phyloP scores from a whole-genome alignment of 1,140 invertebrate genomes.

The Druon quercuslanigerum region DNA sequence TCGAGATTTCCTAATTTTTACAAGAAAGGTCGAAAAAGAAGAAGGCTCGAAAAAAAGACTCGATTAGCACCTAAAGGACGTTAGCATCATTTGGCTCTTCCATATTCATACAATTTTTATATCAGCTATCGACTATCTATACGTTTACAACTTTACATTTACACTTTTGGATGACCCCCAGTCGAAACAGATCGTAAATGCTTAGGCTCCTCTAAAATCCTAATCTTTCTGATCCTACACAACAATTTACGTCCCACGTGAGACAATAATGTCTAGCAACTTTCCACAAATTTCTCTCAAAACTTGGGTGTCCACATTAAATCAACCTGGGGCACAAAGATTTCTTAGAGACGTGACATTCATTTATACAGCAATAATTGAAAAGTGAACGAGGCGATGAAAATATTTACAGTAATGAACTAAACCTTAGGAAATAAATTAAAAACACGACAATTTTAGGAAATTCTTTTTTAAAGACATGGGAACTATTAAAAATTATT shows the following conservation, averaged over 20 bases:
- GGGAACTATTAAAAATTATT: too few species aligned
- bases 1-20: slow-evolving; percentile 66
- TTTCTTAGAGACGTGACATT: background rate
- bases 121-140: slow-evolving; percentile 1
- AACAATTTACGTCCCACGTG: slow-evolving; percentile 28
- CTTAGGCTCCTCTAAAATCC: background rate
- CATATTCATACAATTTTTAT: background rate
- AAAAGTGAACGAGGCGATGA: background rate
- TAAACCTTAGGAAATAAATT: too few species aligned
- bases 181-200: slow-evolving; percentile 19
- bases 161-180: slow-evolving; percentile 20
- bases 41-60: slow-evolving; percentile 52
- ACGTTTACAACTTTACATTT: background rate
- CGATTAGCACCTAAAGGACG: slow-evolving; percentile 57
- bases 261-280: slow-evolving; percentile 4
- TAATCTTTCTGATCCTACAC: slow-evolving; percentile 5
- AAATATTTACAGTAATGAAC: background rate
- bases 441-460: too few species aligned
- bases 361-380: slow-evolving; percentile 16
- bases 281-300: slow-evolving; percentile 2
- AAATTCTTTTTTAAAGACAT: too few species aligned
- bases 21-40: slow-evolving; percentile 33
- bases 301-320: background rate
- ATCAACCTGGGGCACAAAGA: background rate
- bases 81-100: slow-evolving; percentile 10